These are phyloP conservation scores for Clarias magur DNA, from an alignment of 2,113 vertebrate genomes.

Conservation along the genomic window DNA sequence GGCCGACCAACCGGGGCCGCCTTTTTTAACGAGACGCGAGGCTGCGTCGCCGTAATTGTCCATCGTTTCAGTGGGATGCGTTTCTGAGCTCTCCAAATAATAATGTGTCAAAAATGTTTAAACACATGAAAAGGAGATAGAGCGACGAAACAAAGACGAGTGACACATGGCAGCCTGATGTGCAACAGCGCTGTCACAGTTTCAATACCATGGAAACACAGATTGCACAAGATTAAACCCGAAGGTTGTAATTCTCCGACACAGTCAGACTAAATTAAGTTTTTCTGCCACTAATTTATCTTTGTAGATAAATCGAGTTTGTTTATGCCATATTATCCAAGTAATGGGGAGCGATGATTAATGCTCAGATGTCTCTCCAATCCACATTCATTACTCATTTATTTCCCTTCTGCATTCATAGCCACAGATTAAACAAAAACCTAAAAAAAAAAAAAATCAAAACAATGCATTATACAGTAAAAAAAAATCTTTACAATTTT, in stretches of 20 bases:
- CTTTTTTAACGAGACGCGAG: neutral
- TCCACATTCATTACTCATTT: neutral
- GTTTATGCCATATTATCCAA: neutral
- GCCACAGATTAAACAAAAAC: neutral
- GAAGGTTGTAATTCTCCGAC: constrained; percentile 26
- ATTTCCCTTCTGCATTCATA: neutral
- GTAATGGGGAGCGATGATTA: neutral
- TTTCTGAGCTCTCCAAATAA: constrained; percentile 20
- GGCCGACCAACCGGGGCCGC: neutral
- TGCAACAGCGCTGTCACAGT: constrained; percentile 17
- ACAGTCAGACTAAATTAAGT: constrained; percentile 1
- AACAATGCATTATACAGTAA: neutral
- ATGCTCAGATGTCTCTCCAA: neutral
- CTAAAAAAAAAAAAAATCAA: neutral
- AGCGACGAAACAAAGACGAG: constrained; percentile 14
- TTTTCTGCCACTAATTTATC: constrained; percentile 1
- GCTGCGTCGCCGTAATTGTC: neutral
- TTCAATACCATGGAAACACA: constrained; percentile 33
- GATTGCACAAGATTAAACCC: constrained; percentile 20
- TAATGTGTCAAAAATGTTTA: constrained; percentile 33
- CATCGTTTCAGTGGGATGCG: neutral
- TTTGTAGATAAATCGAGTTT: neutral
- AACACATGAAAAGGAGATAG: constrained; percentile 36
- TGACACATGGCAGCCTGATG: constrained; percentile 34
- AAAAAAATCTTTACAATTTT: neutral